These are phyloP conservation scores for Physocephala rufipes DNA, from an alignment of 2,888 invertebrate genomes.

Conservation along the genomic window DNA sequence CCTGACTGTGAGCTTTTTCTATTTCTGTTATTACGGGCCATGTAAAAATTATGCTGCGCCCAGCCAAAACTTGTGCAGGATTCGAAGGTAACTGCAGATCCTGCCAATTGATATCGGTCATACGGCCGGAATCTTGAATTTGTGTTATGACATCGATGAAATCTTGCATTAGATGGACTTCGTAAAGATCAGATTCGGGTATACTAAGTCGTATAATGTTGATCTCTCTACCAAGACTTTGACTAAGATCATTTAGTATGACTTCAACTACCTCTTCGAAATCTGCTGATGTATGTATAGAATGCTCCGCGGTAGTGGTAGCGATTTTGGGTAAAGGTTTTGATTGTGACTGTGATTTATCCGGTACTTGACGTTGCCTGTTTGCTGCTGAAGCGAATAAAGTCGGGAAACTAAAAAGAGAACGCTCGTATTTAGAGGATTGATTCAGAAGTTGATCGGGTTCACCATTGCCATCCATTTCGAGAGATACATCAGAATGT, in stretches of 20 bases:
- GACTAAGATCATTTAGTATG: slow-evolving; percentile 51
- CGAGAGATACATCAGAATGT: too few species aligned
- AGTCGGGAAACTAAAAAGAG: too few species aligned
- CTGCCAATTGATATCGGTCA: slow-evolving; percentile 43
- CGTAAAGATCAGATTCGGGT: slow-evolving; percentile 58
- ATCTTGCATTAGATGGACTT: slow-evolving; percentile 56
- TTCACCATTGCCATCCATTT: too few species aligned
- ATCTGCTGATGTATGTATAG: slow-evolving; percentile 40
- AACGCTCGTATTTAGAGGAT: too few species aligned
- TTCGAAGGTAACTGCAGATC: slow-evolving; percentile 50
- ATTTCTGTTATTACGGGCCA: slow-evolving; percentile 57
- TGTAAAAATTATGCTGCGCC: slow-evolving; percentile 52
- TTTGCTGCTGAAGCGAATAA: too few species aligned
- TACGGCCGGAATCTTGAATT: slow-evolving; percentile 47
- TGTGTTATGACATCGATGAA: slow-evolving; percentile 46
- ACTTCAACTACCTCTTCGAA: slow-evolving; percentile 46
- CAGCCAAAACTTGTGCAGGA: slow-evolving; percentile 55
- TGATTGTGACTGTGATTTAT: neutral
- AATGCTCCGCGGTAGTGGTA: neutral
- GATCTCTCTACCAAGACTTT: slow-evolving; percentile 55
- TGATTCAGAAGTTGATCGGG: too few species aligned
- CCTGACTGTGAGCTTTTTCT: slow-evolving; percentile 46
- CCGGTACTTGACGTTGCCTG: neutral
- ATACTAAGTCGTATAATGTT: slow-evolving; percentile 57
- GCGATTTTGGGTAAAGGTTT: neutral